A percentile compares a stretch with the other conserved stretches of the same genome.
These are phyloP conservation scores for Ecdyonurus torrentis DNA, from an alignment of 2,888 invertebrate genomes.

Conservation along the genomic window DNA sequence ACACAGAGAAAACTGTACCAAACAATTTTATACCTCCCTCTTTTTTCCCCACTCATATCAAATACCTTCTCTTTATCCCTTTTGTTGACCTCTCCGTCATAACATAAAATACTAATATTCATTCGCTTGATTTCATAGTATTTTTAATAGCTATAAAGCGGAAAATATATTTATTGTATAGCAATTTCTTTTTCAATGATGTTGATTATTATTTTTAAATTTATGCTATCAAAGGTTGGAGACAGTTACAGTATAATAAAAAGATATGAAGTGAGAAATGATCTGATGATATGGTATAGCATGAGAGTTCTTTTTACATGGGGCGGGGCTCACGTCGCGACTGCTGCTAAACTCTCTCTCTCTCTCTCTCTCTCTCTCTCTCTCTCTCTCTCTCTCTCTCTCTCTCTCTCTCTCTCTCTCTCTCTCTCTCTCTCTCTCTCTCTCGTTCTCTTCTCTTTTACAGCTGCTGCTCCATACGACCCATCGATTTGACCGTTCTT, in stretches of 20 bases:
- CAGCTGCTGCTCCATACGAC: not conserved
- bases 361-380: not conserved
- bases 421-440: not conserved
- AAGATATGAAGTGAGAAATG: not conserved
- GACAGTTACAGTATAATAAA: not conserved
- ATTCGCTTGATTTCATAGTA: no score
- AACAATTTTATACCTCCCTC: not conserved
- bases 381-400: not conserved
- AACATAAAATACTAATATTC: no score
- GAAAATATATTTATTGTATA: no score
- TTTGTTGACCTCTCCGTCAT: no score
- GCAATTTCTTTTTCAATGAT: no score
- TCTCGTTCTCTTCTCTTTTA: not conserved
- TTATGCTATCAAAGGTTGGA: no score
- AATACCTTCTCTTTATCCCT: not conserved
- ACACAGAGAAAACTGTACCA: not conserved
- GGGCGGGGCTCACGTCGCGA: not conserved
- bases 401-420: not conserved
- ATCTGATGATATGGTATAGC: not conserved
- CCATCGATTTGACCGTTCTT: not conserved
- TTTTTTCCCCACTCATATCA: not conserved
- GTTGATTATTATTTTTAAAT: no score
- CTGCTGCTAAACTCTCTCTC: not conserved
- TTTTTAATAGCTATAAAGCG: no score
- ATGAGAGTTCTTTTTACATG: not conserved